phyloP scores from a whole-genome alignment of 2,888 invertebrate genomes.

The Pollenia labialis region DNA sequence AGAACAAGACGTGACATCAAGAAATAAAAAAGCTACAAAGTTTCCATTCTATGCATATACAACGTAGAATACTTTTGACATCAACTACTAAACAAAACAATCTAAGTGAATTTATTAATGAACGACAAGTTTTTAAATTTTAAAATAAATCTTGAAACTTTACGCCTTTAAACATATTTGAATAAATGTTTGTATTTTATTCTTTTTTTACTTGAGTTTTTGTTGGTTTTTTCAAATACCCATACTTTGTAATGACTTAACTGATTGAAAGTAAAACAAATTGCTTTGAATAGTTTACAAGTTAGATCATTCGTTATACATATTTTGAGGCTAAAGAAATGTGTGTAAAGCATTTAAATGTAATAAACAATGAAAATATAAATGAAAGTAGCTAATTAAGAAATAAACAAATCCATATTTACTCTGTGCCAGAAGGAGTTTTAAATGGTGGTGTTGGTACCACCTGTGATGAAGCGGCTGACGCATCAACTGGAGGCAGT shows the following conservation, averaged over 20 bases:
- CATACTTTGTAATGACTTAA: slow-evolving; percentile 33
- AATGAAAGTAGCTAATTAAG: slow-evolving; percentile 8
- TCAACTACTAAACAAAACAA: slow-evolving; percentile 2
- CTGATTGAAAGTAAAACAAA: background rate
- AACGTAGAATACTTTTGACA: slow-evolving; percentile 11
- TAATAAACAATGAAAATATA: slow-evolving; percentile 72
- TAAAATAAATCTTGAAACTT: background rate
- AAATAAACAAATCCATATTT: slow-evolving; percentile 78
- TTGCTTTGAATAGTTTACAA: slow-evolving; percentile 20
- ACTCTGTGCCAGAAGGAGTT: slow-evolving; percentile 84
- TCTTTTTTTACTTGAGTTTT: background rate
- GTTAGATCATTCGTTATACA: slow-evolving; percentile 43
- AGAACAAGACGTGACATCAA: slow-evolving; percentile 29
- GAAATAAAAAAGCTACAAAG: slow-evolving; percentile 5
- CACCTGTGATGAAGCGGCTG: slow-evolving; percentile 85
- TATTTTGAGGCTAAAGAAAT: slow-evolving; percentile 38
- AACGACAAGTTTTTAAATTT: background rate
- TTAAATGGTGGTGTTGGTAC: slow-evolving; percentile 85
- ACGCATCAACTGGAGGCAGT: slow-evolving; percentile 92
- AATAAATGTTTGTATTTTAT: background rate
- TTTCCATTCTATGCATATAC: slow-evolving; percentile 13
- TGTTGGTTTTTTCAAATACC: slow-evolving; percentile 28
- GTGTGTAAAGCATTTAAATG: slow-evolving; percentile 52
- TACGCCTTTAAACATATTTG: background rate
- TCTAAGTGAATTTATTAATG: background rate